A percentile compares a stretch with the other conserved stretches of the same genome.
phyloP scores from a whole-genome alignment of 2,113 vertebrate genomes.

The Apus apus region DNA sequence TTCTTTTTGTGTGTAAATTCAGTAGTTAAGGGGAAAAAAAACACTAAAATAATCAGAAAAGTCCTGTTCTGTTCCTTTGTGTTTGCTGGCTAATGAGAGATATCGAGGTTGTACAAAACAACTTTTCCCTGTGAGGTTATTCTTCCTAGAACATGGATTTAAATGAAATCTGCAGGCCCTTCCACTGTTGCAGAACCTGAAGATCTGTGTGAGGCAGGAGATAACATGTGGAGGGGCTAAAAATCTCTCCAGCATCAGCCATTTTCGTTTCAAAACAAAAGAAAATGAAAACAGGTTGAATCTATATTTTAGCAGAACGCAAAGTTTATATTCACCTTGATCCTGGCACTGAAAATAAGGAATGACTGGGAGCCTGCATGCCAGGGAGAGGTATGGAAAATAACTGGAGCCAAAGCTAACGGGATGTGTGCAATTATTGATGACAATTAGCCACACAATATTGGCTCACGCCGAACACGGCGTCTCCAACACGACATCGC shows the following conservation, averaged over 20 bases:
- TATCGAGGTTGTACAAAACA: conserved; percentile 50
- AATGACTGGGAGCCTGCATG: background rate
- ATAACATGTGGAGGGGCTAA: background rate
- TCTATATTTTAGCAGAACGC: background rate
- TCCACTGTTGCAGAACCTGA: background rate
- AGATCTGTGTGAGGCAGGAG: background rate
- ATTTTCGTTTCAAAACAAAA: background rate
- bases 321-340: background rate
- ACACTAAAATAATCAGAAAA: conserved; percentile 71
- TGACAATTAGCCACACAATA: background rate
- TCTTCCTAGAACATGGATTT: conserved; percentile 24
- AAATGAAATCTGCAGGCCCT: background rate
- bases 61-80: conserved; percentile 63
- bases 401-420: background rate
- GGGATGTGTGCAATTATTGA: background rate
- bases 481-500: background rate
- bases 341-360: background rate
- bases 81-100: conserved; percentile 65
- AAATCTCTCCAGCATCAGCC: background rate
- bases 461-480: background rate
- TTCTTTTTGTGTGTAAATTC: conserved; percentile 86
- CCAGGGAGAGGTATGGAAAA: background rate
- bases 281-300: background rate
- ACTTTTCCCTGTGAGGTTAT: conserved; percentile 41
- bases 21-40: conserved; percentile 63